phyloP scores from a whole-genome alignment of 2,797 vertebrate species.

The Psittacula derbiana region DNA sequence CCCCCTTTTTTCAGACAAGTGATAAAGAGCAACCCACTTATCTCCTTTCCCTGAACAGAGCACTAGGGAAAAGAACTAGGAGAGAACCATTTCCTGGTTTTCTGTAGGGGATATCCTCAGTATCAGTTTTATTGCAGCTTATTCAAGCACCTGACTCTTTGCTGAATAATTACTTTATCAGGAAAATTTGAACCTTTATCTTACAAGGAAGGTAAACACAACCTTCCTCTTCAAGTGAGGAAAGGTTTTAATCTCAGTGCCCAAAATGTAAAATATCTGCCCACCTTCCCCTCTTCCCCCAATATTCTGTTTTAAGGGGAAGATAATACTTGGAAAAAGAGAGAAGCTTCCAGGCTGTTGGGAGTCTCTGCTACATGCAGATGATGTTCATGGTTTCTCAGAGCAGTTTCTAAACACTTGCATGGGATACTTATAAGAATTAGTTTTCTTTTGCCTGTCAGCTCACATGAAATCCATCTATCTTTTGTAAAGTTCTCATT shows the following conservation, averaged over 20 bases:
- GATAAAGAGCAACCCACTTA: background rate
- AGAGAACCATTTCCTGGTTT: background rate
- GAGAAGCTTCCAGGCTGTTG: background rate
- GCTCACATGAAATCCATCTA: background rate
- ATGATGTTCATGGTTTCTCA: background rate
- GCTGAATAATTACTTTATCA: background rate
- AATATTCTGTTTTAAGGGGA: background rate
- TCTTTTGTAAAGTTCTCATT: background rate
- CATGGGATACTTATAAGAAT: background rate
- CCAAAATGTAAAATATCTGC: background rate
- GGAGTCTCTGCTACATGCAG: background rate
- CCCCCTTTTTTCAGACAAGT: background rate
- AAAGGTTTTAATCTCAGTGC: background rate
- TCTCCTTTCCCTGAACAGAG: background rate
- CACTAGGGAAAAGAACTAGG: background rate
- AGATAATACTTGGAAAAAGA: background rate
- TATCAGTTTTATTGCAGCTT: background rate
- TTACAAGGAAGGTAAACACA: background rate
- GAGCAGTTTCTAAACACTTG: background rate
- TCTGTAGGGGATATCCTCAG: background rate
- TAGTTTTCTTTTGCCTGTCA: background rate
- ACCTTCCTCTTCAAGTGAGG: background rate
- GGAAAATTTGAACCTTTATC: background rate
- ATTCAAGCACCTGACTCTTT: background rate
- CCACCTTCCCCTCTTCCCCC: fast-evolving